A percentile compares a stretch with the other conserved stretches of the same genome.
Evolutionary conservation across 2,113 vertebrate species (phyloP).

Genomic region (Crotophaga sulcirostris): DNA sequence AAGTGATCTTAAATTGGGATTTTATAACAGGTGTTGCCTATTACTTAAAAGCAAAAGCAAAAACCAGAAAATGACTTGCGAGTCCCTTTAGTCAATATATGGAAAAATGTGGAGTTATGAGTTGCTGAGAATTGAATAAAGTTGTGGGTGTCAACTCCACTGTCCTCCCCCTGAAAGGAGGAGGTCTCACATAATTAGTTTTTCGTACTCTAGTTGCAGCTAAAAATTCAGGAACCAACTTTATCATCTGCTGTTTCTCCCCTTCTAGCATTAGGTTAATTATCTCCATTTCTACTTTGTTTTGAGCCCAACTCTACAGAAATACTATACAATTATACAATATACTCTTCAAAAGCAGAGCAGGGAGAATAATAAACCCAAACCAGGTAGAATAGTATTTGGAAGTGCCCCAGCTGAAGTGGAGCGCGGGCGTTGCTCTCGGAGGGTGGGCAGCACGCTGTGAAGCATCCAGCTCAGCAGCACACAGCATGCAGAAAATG

Average conservation of each 20-base stretch:
- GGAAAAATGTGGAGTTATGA: not conserved
- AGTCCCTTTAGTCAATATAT: not conserved
- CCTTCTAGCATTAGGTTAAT: not conserved
- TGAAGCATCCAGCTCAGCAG: not conserved
- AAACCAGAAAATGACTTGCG: not conserved
- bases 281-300: not conserved
- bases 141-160: not conserved
- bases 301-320: not conserved
- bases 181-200: not conserved
- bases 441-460: fast-evolving
- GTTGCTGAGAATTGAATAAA: not conserved
- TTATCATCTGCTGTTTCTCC: not conserved
- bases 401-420: not conserved
- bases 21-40: not conserved
- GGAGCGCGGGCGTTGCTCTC: not conserved
- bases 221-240: not conserved
- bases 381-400: not conserved
- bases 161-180: not conserved
- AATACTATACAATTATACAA: not conserved
- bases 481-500: not conserved
- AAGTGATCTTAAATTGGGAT: not conserved
- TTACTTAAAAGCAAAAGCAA: not conserved
- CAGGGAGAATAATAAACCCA: not conserved
- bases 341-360: not conserved
- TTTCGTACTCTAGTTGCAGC: not conserved